A percentile compares a stretch with the other conserved stretches of the same genome.
Evolutionary conservation across 2,113 vertebrate species (phyloP).

Genomic region (Silurus glanis): DNA sequence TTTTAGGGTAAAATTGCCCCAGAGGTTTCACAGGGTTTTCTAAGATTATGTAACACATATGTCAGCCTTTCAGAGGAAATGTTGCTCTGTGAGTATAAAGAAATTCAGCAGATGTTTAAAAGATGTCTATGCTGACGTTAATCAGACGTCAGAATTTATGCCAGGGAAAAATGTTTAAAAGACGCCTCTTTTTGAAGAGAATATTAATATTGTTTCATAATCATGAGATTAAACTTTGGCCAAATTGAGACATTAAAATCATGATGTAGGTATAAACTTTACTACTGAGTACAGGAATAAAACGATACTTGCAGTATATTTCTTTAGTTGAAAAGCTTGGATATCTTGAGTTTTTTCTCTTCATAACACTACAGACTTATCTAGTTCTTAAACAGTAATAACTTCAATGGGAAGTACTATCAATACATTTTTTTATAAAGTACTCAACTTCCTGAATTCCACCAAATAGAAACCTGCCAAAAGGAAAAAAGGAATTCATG

Average conservation of each 20-base stretch:
- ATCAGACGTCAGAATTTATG: neutral
- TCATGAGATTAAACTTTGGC: too few relatives aligned
- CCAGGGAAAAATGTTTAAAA: neutral
- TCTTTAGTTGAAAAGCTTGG: neutral
- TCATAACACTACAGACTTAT: neutral
- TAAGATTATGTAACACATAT: slow-evolving; percentile 1
- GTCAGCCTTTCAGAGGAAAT: neutral
- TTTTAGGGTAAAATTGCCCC: neutral
- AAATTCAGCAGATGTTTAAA: neutral
- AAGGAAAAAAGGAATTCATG: neutral
- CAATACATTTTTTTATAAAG: neutral
- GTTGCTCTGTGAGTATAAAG: neutral
- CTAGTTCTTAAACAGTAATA: neutral
- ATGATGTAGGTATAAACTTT: neutral
- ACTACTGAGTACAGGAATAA: neutral
- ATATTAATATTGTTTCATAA: too few relatives aligned
- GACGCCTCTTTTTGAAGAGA: too few relatives aligned
- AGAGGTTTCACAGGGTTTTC: neutral
- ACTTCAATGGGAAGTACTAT: neutral
- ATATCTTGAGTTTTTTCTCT: neutral
- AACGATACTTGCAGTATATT: neutral
- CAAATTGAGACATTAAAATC: neutral
- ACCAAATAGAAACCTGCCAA: neutral
- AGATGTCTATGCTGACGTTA: neutral
- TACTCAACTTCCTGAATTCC: neutral